A percentile compares a stretch with the other conserved stretches of the same genome.
Conservation (phyloP, 1,140 invertebrate genomes). For the Coboldia fuscipes region DNA sequence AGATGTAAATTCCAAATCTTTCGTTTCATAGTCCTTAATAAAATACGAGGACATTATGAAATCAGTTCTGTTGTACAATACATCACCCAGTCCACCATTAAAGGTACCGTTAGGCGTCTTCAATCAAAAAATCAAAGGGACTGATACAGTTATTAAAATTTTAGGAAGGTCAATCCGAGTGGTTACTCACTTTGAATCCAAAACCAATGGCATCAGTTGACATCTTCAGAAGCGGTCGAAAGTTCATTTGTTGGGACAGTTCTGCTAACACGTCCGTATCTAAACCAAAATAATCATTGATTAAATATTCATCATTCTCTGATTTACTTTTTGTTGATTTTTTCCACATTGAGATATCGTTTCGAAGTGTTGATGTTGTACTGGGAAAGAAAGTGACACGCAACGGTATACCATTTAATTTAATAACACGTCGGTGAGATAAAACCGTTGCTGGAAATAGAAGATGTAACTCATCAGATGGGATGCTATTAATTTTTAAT, state of each 20-base stretch:
- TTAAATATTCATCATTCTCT: no score
- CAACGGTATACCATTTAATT: background rate
- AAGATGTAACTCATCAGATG: background rate
- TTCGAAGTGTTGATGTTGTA: background rate
- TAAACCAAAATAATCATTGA: conserved; percentile 1
- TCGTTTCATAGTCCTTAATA: conserved; percentile 4
- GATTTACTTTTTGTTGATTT: background rate
- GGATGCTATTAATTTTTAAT: background rate
- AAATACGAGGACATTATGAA: conserved; percentile 1
- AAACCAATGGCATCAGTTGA: background rate
- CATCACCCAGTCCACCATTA: conserved; percentile 3
- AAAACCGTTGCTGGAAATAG: background rate
- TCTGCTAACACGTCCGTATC: conserved; percentile 1
- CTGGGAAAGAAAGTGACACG: background rate
- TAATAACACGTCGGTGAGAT: background rate
- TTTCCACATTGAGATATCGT: background rate
- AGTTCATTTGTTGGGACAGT: conserved; percentile 1
- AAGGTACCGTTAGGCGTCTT: conserved; percentile 1
- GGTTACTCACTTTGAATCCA: conserved; percentile 2
- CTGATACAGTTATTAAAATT: background rate
- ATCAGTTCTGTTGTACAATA: conserved; percentile 2
- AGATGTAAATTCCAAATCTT: conserved; percentile 2
- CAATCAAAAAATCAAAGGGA: background rate
- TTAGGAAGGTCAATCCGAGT: background rate
- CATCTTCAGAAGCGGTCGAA: background rate